A percentile compares a stretch with the other conserved stretches of the same genome.
These are phyloP conservation scores for Tapirus indicus DNA, from an alignment of 2,797 vertebrate species.

Conservation along the genomic window DNA sequence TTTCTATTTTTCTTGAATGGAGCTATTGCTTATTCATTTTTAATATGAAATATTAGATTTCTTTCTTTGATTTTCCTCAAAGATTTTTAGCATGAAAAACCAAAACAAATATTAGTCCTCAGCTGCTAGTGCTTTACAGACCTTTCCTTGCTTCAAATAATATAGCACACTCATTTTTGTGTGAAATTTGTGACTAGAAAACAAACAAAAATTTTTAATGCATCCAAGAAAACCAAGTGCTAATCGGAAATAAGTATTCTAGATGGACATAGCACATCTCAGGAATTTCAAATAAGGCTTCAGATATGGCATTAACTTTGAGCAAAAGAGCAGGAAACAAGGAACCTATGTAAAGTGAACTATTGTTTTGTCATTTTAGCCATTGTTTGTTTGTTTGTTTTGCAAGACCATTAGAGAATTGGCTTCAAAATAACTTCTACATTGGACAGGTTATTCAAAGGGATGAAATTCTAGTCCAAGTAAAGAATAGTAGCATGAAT, in stretches of 20 bases:
- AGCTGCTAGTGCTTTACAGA: background rate
- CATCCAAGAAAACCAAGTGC: background rate
- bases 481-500: background rate
- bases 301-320: background rate
- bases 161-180: background rate
- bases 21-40: background rate
- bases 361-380: background rate
- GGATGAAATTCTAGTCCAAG: constrained; percentile 2
- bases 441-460: background rate
- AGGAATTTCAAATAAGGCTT: background rate
- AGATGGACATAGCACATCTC: background rate
- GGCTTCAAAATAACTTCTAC: background rate
- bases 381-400: background rate
- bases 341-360: background rate
- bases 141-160: constrained; percentile 19
- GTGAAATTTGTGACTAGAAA: background rate
- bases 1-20: background rate
- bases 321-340: background rate
- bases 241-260: background rate
- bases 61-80: background rate
- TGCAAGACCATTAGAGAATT: background rate
- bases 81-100: background rate
- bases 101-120: background rate
- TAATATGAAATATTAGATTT: constrained; percentile 1
- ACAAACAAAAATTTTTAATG: background rate